A percentile compares a stretch with the other conserved stretches of the same genome.
Conservation (phyloP, 1,140 invertebrate genomes). For the Drosophila pectinifera region DNA sequence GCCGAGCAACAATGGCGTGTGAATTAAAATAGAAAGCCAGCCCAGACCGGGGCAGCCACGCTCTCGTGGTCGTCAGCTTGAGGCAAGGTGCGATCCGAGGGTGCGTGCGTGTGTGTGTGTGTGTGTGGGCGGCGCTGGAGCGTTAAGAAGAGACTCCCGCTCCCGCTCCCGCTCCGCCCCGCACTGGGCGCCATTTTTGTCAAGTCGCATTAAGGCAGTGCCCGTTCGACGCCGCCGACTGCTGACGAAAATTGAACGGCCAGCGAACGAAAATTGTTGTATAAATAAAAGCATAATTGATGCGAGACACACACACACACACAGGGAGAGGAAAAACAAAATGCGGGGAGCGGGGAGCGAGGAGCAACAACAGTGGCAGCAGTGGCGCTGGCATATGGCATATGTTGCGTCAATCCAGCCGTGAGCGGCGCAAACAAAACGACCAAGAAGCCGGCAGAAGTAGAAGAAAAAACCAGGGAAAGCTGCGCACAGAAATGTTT, state of each 20-base stretch:
- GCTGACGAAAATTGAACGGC: conserved; percentile 76
- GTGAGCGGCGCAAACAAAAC: conserved; percentile 70
- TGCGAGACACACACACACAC: conserved; percentile 60
- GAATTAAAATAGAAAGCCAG: conserved; percentile 80
- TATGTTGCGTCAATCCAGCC: conserved; percentile 79
- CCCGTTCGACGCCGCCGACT: conserved; percentile 61
- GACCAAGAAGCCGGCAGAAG: conserved; percentile 37
- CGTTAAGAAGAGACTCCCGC: conserved; percentile 54
- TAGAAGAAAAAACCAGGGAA: conserved; percentile 21
- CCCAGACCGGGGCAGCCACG: conserved; percentile 44
- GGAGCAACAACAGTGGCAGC: conserved; percentile 10
- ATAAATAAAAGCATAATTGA: conserved; percentile 84
- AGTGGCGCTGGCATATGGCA: conserved; percentile 64
- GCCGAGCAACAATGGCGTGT: conserved; percentile 76
- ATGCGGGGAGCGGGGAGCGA: background rate
- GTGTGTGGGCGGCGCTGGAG: conserved; percentile 64
- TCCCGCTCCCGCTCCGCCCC: conserved; percentile 31
- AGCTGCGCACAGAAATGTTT: conserved; percentile 60
- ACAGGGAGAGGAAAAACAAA: conserved; percentile 4
- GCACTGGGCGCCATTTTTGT: conserved; percentile 82
- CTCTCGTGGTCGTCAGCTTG: conserved; percentile 68
- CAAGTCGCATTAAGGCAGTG: conserved; percentile 79
- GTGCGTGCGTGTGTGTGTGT: conserved; percentile 29
- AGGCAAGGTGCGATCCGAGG: conserved; percentile 62
- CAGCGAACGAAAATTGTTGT: conserved; percentile 78